Evolutionary conservation across 2,113 vertebrate species (phyloP), one percentile per base, ranked within the genome.

Genomic region (Amphiprion ocellaris): DNA sequence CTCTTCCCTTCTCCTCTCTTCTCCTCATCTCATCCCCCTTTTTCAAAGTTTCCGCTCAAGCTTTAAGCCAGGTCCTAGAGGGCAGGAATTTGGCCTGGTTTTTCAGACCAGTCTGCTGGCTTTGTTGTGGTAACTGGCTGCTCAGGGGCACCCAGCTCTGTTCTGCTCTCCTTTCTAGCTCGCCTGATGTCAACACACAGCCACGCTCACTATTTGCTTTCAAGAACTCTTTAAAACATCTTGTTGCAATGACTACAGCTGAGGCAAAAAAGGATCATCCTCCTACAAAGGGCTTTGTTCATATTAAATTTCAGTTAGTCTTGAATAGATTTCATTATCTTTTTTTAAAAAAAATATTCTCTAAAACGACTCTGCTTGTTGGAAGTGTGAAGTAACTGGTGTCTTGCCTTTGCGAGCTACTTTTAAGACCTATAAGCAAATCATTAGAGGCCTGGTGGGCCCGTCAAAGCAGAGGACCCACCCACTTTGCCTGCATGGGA

Each of bases 71-170:
- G 86, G 92, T 92, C 87, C 91, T 91, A 88, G 76, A 90, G 87
- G 90, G 89, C 88, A 94, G 87, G 91, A 92, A 89, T 93, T 90
- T 90, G 87, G 87, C 87, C 87, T 87, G 85, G 71, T 90, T 91
- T 91, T 90, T 82, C 82, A 90, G 82, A 89, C 86, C 87, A 85
- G 93, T 83, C 91, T 89, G 79, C 62, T 78, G 77, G 86, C 90
- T 94, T 94, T 94, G 92, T 94, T 93, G 89, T 92, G 89, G 87
- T 92, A 91, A 92, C 90, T 79, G 86, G 72, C 83, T 90, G 90
- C 87, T 90, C 80, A 66, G 91, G 90, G 91, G 92, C 89, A 91
- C 88, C 84, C 76, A 30, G 86, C 84, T 88, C 91, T 85, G 82
- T 59, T 76, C 85, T 84, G 79, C 73, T 86, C 77, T 75, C 70